phyloP scores from a whole-genome alignment of 1,140 invertebrate genomes.

The Cotesia glomerata region DNA sequence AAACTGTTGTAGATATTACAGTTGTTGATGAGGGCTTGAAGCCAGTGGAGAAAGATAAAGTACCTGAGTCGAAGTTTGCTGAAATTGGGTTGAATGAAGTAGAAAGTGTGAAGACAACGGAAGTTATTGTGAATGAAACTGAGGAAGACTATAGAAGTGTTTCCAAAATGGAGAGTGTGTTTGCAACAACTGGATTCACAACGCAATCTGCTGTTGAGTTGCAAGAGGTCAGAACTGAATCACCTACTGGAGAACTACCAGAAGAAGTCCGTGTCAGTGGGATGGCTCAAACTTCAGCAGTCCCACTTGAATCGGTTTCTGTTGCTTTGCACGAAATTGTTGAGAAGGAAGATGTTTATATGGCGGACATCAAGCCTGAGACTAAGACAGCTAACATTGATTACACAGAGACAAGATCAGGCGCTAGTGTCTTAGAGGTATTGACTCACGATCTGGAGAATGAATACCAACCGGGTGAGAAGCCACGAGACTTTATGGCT shows the following conservation, averaged over 20 bases:
- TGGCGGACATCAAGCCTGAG: slow-evolving; percentile 57
- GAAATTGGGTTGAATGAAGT: slow-evolving; percentile 60
- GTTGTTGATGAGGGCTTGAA: slow-evolving; percentile 60
- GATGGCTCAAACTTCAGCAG: slow-evolving; percentile 60
- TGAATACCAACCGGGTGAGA: slow-evolving; percentile 49
- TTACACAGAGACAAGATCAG: slow-evolving; percentile 59
- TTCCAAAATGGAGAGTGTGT: slow-evolving; percentile 48
- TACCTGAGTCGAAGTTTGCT: slow-evolving; percentile 59
- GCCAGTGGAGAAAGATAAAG: slow-evolving; percentile 42
- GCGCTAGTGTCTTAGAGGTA: slow-evolving; percentile 63
- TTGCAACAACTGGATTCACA: slow-evolving; percentile 60
- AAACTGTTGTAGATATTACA: slow-evolving; percentile 65
- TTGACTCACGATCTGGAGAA: slow-evolving; percentile 65
- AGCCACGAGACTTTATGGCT: slow-evolving; percentile 56
- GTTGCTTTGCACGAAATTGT: slow-evolving; percentile 62
- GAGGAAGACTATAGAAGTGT: slow-evolving; percentile 55
- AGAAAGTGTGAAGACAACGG: slow-evolving; percentile 64
- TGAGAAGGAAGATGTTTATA: slow-evolving; percentile 66
- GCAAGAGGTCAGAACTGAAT: slow-evolving; percentile 62
- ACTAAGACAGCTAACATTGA: slow-evolving; percentile 62
- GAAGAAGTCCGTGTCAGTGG: slow-evolving; percentile 51
- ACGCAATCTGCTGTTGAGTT: slow-evolving; percentile 62
- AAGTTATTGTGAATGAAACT: slow-evolving; percentile 60
- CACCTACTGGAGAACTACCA: slow-evolving; percentile 58
- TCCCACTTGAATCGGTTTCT: slow-evolving; percentile 62